Base-by-base conservation (phyloP, 2,888 invertebrate genomes). In the Dynastes tityus region DNA sequence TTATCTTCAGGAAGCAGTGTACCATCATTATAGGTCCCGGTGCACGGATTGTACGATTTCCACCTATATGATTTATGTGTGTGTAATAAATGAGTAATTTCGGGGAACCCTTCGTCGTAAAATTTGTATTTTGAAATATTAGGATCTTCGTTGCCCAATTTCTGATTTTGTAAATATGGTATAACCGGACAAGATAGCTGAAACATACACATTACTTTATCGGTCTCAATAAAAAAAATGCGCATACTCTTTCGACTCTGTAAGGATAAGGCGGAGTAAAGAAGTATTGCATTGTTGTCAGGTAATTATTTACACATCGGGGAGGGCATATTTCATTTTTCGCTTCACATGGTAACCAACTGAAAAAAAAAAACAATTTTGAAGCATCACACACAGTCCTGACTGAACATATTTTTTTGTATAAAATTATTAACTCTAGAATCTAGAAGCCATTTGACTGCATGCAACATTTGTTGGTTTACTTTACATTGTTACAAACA, bases 251-350 rank as follows among this genome's bases (percentile, higher is more conserved):
- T 85, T 89, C 89, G 61, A 89, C 86, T 40, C 89, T 88, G 68
- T 86, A 85, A 40, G 91, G 90, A 82, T 87, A 86, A 0, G 91
- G 91, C 79, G 90, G 89, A 81, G 89, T 88, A 80, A 90, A 92
- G 83, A 91, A 90, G 80, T 89, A 89, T 84, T 92, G 91, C 84
- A 91, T 90, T 22, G 89, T 90, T 4, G 90, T 88, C 6, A 88
- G 58, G 80, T 90, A 91, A 83, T 90, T 90, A 88, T 89, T 89
- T 40, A 84, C 82, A 73, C 82, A 81, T 37, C 79, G 27, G 40
- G 13, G 55, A 22, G 79, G 80, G 61, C 82, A 81, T 16, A 71
- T 61, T 40, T 78, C 74, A 53, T 68, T 79, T 32, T 67, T 65
- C 9, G 45, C 61, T 74, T 81, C 80, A 27, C 83, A 82, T n/a